Evolutionary conservation across 2,888 invertebrate species (phyloP).

Genomic region (Oligia fasciuncula): DNA sequence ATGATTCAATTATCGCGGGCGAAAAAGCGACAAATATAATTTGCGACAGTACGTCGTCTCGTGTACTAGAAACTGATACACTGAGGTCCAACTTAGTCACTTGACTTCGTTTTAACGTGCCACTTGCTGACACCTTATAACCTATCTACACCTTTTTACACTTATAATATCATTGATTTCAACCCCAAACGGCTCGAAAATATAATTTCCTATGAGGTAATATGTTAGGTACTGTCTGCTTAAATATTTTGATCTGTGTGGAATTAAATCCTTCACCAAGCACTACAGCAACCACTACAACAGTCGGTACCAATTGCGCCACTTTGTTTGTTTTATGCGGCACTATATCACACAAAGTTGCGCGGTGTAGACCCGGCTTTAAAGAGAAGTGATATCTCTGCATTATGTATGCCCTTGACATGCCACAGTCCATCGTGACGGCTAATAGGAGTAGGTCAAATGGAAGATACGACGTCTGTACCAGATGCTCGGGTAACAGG

Average conservation of each 20-base stretch:
- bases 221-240: no score
- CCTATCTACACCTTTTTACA: no score
- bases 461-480: conserved; percentile 42
- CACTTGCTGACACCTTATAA: no score
- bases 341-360: background rate
- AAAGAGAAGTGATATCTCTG: conserved; percentile 7
- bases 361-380: conserved; percentile 2
- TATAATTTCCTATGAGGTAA: no score
- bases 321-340: background rate
- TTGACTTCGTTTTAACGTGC: no score
- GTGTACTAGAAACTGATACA: no score
- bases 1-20: no score
- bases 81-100: no score
- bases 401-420: conserved; percentile 50
- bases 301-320: background rate
- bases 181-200: no score
- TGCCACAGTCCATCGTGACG: conserved; percentile 32
- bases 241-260: background rate
- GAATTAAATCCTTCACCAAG: background rate
- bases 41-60: no score
- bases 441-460: conserved; percentile 60
- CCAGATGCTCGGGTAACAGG: conserved; percentile 31
- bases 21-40: no score
- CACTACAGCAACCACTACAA: background rate
- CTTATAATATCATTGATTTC: no score